A percentile compares a stretch with the other conserved stretches of the same genome.
Evolutionary conservation across 2,888 invertebrate genomes (phyloP).

Genomic region (Perdita meconis): DNA sequence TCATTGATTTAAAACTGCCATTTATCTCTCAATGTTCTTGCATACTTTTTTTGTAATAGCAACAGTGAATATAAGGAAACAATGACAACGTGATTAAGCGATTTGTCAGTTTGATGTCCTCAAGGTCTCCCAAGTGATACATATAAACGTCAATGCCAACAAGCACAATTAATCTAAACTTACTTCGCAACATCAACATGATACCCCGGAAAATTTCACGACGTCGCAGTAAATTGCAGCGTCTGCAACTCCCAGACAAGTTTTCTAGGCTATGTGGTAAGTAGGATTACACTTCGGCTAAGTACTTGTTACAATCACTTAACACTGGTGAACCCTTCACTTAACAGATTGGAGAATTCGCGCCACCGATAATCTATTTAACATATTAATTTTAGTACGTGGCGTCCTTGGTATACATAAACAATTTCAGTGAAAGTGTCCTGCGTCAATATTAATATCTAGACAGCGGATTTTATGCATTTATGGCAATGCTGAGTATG

Average conservation of each 20-base stretch:
- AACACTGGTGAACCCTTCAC: constrained; percentile 36
- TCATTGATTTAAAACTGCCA: no score
- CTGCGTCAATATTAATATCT: no score
- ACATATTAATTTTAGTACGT: constrained; percentile 25
- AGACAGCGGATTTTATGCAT: no score
- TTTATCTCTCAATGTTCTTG: no score
- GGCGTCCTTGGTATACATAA: background rate
- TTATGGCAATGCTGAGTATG: no score
- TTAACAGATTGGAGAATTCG: constrained; percentile 27
- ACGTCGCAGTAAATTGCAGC: constrained; percentile 15
- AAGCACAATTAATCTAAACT: constrained; percentile 35
- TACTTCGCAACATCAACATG: constrained; percentile 36
- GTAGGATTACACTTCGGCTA: constrained; percentile 47
- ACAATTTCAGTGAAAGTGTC: constrained; percentile 10
- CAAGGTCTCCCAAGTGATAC: background rate
- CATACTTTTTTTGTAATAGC: no score
- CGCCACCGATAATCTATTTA: constrained; percentile 10
- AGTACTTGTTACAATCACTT: constrained; percentile 56
- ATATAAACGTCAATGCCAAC: constrained; percentile 24
- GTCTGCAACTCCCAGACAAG: constrained; percentile 38
- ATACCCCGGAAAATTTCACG: constrained; percentile 43
- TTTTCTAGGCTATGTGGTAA: constrained; percentile 46
- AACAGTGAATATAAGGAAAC: no score
- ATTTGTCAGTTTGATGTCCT: constrained; percentile 3
- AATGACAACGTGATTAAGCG: background rate